Conservation (phyloP, 1,140 invertebrate species). For the Temnothorax nylanderi region DNA sequence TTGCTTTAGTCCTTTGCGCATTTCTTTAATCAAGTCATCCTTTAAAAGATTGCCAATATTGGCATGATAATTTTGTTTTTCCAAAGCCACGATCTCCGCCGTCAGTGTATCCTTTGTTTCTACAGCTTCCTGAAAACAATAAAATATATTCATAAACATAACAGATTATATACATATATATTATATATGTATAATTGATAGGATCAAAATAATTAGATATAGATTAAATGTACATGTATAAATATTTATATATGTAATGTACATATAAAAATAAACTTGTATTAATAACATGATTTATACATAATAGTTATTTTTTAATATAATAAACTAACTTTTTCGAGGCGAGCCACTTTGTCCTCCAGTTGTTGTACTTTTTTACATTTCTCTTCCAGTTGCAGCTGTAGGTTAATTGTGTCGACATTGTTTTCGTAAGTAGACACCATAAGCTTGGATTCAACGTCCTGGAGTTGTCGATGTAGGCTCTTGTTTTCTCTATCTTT, state of each 20-base stretch:
- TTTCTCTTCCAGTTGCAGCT: slow-evolving; percentile 76
- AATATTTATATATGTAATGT: no score
- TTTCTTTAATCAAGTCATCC: slow-evolving; percentile 86
- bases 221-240: background rate
- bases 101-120: slow-evolving; percentile 84
- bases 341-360: slow-evolving; percentile 68
- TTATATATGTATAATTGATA: background rate
- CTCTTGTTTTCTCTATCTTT: slow-evolving; percentile 73
- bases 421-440: slow-evolving; percentile 70
- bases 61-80: slow-evolving; percentile 83
- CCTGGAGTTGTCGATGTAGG: slow-evolving; percentile 71
- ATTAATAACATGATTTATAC: slow-evolving; percentile 22
- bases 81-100: slow-evolving; percentile 81
- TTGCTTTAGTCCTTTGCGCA: slow-evolving; percentile 85
- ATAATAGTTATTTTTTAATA: slow-evolving; percentile 29
- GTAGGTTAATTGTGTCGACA: slow-evolving; percentile 65
- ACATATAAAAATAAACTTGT: background rate
- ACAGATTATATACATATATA: background rate
- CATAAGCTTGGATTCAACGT: slow-evolving; percentile 69
- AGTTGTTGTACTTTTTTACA: slow-evolving; percentile 72
- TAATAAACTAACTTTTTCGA: slow-evolving; percentile 79
- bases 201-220: background rate
- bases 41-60: slow-evolving; percentile 85
- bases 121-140: slow-evolving; percentile 75
- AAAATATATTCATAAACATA: slow-evolving; percentile 25